phyloP scores from a whole-genome alignment of 2,113 vertebrate species.

The Cervus canadensis region DNA sequence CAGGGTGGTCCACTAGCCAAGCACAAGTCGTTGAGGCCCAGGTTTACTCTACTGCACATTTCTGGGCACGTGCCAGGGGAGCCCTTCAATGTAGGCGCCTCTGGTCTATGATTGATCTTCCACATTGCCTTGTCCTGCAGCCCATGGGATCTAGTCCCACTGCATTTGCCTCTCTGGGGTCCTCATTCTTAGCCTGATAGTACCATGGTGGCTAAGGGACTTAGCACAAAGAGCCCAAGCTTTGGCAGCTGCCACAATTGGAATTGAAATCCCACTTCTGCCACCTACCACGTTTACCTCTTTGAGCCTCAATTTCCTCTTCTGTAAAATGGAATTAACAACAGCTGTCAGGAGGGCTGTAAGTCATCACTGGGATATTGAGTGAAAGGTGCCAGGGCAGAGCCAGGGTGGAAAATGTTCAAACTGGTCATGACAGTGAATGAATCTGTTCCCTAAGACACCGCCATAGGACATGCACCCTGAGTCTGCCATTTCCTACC shows the following conservation, averaged over 20 bases:
- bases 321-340: background rate
- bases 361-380: background rate
- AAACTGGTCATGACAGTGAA: background rate
- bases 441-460: too few species aligned
- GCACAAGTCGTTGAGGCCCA: background rate
- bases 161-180: background rate
- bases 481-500: background rate
- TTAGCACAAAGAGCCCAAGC: background rate
- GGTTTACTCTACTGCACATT: background rate
- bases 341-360: background rate
- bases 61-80: background rate
- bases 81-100: background rate
- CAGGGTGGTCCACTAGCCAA: background rate
- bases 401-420: background rate
- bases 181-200: background rate
- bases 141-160: background rate
- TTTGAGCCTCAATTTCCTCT: background rate
- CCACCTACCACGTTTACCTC: background rate
- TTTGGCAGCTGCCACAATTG: background rate
- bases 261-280: background rate
- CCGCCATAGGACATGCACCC: background rate
- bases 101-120: background rate
- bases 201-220: background rate
- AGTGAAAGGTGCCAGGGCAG: background rate
- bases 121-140: fast-evolving